Evolutionary conservation across 2,888 invertebrate genomes (phyloP).

Genomic region (Dicycla oo): DNA sequence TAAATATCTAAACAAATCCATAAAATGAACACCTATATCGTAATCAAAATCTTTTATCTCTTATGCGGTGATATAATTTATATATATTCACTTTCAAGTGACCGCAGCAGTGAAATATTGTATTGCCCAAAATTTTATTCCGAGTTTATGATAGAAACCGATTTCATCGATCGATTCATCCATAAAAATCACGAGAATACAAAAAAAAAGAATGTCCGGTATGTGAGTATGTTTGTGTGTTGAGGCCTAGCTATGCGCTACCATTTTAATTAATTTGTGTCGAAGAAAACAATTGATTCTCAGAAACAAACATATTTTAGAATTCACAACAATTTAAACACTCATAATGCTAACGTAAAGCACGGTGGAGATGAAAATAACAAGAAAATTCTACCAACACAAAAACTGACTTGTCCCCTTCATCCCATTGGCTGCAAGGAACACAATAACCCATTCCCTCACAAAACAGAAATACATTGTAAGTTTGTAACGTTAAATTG

Average conservation of each 20-base stretch:
- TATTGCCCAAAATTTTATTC: constrained; percentile 44
- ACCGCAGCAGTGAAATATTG: constrained; percentile 47
- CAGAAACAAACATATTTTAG: background rate
- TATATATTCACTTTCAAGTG: constrained; percentile 43
- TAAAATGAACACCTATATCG: constrained; percentile 33
- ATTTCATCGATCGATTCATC: constrained; percentile 54
- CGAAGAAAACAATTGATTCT: background rate
- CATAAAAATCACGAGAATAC: constrained; percentile 36
- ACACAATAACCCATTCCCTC: constrained; percentile 45
- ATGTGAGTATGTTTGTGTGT: constrained; percentile 18
- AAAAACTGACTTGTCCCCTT: background rate
- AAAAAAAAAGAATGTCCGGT: background rate
- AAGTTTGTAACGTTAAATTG: constrained; percentile 14
- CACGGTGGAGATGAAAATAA: background rate
- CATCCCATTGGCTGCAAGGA: constrained; percentile 8
- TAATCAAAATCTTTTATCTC: constrained; percentile 50
- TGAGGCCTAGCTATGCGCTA: background rate
- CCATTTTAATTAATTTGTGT: background rate
- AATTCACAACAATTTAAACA: background rate
- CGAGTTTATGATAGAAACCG: constrained; percentile 49
- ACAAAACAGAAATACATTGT: constrained; percentile 36
- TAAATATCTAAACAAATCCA: constrained; percentile 47
- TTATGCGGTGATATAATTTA: constrained; percentile 43
- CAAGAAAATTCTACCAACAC: background rate
- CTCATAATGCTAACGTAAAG: background rate